A percentile compares a stretch with the other conserved stretches of the same genome.
These are phyloP conservation scores for Hylia prasina DNA, from an alignment of 2,113 vertebrate genomes.

Conservation along the genomic window DNA sequence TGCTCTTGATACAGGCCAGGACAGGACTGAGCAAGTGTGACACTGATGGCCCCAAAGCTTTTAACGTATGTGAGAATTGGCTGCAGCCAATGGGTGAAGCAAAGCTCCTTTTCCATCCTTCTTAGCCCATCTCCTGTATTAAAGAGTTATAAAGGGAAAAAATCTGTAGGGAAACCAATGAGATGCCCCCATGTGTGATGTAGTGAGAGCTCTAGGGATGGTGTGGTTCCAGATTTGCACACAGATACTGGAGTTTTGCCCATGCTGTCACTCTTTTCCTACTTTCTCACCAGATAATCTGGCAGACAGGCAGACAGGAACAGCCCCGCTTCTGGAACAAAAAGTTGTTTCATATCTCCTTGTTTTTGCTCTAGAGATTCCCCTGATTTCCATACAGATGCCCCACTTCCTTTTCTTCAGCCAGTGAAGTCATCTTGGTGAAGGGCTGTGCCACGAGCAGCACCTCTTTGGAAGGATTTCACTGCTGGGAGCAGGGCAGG, in stretches of 20 bases:
- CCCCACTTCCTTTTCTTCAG: slow-evolving; percentile 13
- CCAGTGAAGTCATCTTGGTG: background rate
- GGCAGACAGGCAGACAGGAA: background rate
- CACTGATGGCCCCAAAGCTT: background rate
- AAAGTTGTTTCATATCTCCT: background rate
- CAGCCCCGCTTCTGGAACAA: background rate
- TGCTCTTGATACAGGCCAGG: no score
- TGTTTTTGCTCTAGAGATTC: background rate
- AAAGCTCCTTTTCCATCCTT: background rate
- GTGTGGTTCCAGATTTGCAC: background rate
- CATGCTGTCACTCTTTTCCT: background rate
- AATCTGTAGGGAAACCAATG: background rate
- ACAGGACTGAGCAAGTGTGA: no score
- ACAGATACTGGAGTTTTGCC: background rate
- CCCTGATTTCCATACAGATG: slow-evolving; percentile 25
- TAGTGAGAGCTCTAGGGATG: background rate
- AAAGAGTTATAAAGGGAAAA: background rate
- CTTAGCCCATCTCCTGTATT: background rate
- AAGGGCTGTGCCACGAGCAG: background rate
- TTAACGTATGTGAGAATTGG: rapidly evolving
- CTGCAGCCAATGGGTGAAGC: background rate
- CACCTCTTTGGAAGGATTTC: background rate
- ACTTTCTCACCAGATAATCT: background rate
- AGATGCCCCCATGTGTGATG: background rate
- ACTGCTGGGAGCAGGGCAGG: background rate